Conservation (phyloP, 1,140 invertebrate species). For the Drosophila prosaltans region DNA sequence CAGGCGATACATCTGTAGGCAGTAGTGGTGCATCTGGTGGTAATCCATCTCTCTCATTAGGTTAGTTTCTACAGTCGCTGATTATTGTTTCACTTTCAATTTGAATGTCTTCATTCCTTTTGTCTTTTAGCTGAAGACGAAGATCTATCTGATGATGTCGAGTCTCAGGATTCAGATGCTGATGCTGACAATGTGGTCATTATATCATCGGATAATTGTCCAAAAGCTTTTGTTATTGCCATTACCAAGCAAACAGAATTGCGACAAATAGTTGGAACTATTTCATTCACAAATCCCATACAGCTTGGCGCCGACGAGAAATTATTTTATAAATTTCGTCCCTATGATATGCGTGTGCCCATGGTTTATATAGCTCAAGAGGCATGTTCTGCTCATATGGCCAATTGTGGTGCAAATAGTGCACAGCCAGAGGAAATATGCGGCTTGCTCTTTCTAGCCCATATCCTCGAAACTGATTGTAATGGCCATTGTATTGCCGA, state of each 20-base stretch:
- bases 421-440: slow-evolving; percentile 52
- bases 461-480: slow-evolving; percentile 88
- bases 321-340: slow-evolving; percentile 71
- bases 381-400: slow-evolving; percentile 50
- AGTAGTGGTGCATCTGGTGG: slow-evolving; percentile 49
- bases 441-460: slow-evolving; percentile 87
- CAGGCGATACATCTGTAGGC: not conserved
- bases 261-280: slow-evolving; percentile 72
- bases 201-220: slow-evolving; percentile 62
- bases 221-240: slow-evolving; percentile 73
- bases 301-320: slow-evolving; percentile 53
- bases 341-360: slow-evolving; percentile 70
- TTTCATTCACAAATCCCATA: slow-evolving; percentile 71
- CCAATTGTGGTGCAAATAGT: slow-evolving; percentile 7
- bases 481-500: slow-evolving; percentile 86
- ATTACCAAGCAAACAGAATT: slow-evolving; percentile 71
- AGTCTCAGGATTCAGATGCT: slow-evolving; percentile 66
- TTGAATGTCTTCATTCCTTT: not conserved
- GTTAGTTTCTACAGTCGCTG: slow-evolving; percentile 28
- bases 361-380: slow-evolving; percentile 69
- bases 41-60: slow-evolving; percentile 57
- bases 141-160: slow-evolving; percentile 51
- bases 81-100: not conserved
- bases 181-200: slow-evolving; percentile 58
- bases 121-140: slow-evolving; percentile 56